Evolutionary conservation across 1,140 invertebrate species (phyloP), one percentile per base, ranked within the genome.

Genomic region (Melitaea cinxia): DNA sequence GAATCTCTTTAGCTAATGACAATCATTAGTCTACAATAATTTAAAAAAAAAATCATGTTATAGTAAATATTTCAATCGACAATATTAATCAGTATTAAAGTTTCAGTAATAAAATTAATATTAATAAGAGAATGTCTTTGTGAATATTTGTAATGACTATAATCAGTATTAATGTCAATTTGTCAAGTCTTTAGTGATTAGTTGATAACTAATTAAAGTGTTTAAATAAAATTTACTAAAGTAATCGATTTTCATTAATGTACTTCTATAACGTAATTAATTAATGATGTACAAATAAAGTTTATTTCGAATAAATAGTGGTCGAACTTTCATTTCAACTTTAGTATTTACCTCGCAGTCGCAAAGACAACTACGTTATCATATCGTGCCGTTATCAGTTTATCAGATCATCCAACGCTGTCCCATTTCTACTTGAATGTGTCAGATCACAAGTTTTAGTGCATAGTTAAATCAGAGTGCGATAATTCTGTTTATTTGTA

Each of bases 311-410:
- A 57, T 57, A 54, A 19, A 28, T 50, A 49, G 37, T 49, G 23
- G 9, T 53, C 42, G 19, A 12, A 53, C 28, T 45, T 62, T 62
- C 26, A 57, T 68, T 66, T 54, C 17, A 21, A 10, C 19, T 3
- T 9, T n/a, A 23, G 55, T 50, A 21, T 58, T 57, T 60, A 53
- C 49, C 57, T 55, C 21, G 30, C 5, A 63, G 30, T 60, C 23
- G 37, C 33, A 37, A 52, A 66, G 56, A 66, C 59, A 70, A 52
- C 30, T 10, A 55, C 21, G 53, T 53, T 82, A 86, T 86, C 84
- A 85, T 83, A 87, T 87, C 82, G 19, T 7, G 42, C 12, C 58
- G 76, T 83, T 83, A 83, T 71, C 61, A 58, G 71, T 77, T 23
- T 81, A 82, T 85, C 82, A 75, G 68, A 68, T 68, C 17, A 14